Evolutionary conservation across 2,888 invertebrate genomes (phyloP).

Genomic region (Apantesis nais): DNA sequence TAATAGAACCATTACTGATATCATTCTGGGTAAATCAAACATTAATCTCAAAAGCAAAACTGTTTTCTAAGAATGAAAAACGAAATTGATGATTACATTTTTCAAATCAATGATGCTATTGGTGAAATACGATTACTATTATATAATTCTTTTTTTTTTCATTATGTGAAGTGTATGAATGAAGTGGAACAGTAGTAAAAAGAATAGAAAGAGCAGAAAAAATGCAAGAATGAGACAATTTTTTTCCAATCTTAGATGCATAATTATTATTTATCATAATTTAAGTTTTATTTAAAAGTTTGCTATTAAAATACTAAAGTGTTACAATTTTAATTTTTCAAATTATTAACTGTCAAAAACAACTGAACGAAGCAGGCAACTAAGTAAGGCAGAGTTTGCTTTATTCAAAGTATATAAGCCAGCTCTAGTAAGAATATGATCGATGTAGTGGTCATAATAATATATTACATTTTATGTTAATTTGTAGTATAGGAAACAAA

Average conservation of each 20-base stretch:
- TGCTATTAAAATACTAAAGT: neutral
- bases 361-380: neutral
- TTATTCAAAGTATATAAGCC: neutral
- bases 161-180: neutral
- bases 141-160: no score
- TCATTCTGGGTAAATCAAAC: constrained; percentile 9
- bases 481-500: neutral
- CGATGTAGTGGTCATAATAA: neutral
- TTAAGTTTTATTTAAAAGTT: neutral
- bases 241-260: neutral
- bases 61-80: neutral
- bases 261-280: neutral
- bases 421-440: neutral
- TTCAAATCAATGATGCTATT: neutral
- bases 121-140: no score
- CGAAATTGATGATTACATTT: neutral
- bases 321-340: no score
- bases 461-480: neutral
- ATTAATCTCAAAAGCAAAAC: neutral
- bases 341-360: no score
- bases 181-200: neutral
- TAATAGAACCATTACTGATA: constrained; percentile 42
- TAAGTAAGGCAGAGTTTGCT: no score
- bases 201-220: neutral
- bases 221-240: neutral